These are phyloP conservation scores for Epizoanthus illoricatus DNA, from an alignment of 92 coral and sea anemone species.

Conservation along the genomic window DNA sequence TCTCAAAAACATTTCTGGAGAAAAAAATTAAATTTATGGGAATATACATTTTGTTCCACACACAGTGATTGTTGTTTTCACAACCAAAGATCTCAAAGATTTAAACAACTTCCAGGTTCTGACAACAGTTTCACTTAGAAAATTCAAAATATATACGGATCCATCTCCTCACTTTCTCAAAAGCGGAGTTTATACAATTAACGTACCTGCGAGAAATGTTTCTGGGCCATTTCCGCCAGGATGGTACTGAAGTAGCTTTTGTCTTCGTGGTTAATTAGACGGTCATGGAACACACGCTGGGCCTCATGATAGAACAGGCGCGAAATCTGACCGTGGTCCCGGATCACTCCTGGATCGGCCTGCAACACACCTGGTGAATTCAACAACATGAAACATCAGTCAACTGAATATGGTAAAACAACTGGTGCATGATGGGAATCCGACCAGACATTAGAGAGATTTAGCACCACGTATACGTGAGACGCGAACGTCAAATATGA, in stretches of 20 bases:
- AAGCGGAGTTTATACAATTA: not conserved
- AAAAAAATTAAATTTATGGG: too few species aligned
- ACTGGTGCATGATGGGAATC: not conserved
- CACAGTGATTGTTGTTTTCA: too few species aligned
- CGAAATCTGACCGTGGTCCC: conserved; percentile 89
- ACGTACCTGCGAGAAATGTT: conserved; percentile 91
- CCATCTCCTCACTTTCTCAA: too few species aligned
- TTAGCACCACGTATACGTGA: too few species aligned
- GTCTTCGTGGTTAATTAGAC: conserved; percentile 93
- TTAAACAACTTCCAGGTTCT: too few species aligned
- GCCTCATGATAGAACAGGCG: conserved; percentile 98
- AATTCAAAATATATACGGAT: too few species aligned
- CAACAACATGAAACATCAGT: not conserved
- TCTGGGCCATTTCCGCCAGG: conserved; percentile 96
- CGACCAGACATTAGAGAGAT: too few species aligned
- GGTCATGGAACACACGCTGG: conserved; percentile 96
- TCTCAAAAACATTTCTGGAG: too few species aligned
- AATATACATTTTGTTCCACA: too few species aligned
- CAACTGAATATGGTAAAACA: not conserved
- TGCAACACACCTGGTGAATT: conserved; percentile 80
- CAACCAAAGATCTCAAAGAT: too few species aligned
- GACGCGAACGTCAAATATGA: too few species aligned
- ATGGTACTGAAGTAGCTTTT: conserved; percentile 86
- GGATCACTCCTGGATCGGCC: conserved; percentile 94
- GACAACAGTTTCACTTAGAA: not conserved